A percentile compares a stretch with the other conserved stretches of the same genome.
Conservation (phyloP, 2,888 invertebrate genomes). For the Sinodicranocentrus sp. region DNA sequence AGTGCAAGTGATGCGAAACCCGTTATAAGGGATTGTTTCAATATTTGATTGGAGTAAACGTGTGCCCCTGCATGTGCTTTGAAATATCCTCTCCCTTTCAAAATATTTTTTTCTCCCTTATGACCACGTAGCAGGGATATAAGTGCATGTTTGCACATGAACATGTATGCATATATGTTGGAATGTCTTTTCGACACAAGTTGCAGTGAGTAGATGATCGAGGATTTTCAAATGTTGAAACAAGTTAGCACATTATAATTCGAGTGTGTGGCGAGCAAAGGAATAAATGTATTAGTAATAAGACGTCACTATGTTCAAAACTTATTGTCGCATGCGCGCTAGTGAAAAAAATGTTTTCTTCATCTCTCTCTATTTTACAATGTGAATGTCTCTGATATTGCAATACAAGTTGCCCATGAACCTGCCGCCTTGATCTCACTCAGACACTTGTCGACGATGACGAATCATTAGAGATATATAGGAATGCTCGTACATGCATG, state of each 20-base stretch:
- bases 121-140: not conserved
- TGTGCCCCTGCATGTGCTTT: not conserved
- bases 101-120: conserved; percentile 20
- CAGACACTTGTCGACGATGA: not conserved
- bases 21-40: conserved; percentile 27
- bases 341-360: not conserved
- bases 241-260: conserved; percentile 58
- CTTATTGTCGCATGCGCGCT: not conserved
- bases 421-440: conserved; percentile 69
- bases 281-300: conserved; percentile 29
- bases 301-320: too few relatives aligned
- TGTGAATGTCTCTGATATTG: conserved; percentile 36
- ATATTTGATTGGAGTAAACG: not conserved
- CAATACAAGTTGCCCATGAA: conserved; percentile 65
- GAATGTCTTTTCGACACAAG: too few relatives aligned
- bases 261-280: conserved; percentile 13
- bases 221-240: conserved; percentile 50
- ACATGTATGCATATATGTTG: not conserved
- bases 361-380: not conserved
- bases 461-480: too few relatives aligned
- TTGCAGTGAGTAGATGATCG: too few relatives aligned
- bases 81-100: conserved; percentile 49
- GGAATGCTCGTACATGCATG: too few relatives aligned
- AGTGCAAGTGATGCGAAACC: conserved; percentile 57
- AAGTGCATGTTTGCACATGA: conserved; percentile 27